Evolutionary conservation across 2,888 invertebrate species (phyloP).

Genomic region (Ormyrus nitidulus): DNA sequence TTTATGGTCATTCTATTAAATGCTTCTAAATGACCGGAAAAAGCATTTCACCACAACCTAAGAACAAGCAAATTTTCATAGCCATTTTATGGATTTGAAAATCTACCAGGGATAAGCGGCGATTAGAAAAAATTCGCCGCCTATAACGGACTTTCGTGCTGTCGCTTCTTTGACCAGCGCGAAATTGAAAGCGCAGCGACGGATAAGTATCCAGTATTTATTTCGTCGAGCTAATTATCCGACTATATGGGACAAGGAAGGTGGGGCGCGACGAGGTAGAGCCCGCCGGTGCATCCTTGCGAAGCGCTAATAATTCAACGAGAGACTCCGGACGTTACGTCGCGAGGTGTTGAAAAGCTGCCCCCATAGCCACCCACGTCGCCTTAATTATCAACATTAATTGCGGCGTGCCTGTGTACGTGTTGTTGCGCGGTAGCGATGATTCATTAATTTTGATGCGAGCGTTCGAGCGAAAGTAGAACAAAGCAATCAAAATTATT

Average conservation of each 20-base stretch:
- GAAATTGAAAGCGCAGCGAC: too few species aligned
- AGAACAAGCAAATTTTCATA: too few species aligned
- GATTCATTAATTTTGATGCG: constrained; percentile 56
- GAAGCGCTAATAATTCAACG: constrained; percentile 13
- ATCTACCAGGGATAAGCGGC: too few species aligned
- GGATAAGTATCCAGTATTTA: constrained; percentile 27
- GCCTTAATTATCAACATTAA: constrained; percentile 34
- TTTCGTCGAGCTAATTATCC: constrained; percentile 24
- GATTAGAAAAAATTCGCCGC: too few species aligned
- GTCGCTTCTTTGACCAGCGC: too few species aligned
- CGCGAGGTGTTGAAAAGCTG: background rate
- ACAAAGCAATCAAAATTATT: constrained; percentile 44
- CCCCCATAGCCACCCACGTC: background rate
- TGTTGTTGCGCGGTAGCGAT: constrained; percentile 1
- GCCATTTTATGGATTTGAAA: too few species aligned
- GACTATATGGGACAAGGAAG: background rate
- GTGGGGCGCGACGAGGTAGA: background rate
- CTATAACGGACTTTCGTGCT: too few species aligned
- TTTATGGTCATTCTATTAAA: too few species aligned
- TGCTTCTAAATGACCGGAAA: too few species aligned
- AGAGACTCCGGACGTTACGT: constrained; percentile 1
- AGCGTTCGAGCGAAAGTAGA: constrained; percentile 29
- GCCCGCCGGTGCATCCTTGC: background rate
- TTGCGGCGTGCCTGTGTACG: constrained; percentile 8
- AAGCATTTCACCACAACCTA: too few species aligned